Percentiles rank a stretch among this genome's conserved stretches.
phyloP scores from a whole-genome alignment of 37 sponge, comb jelly and placozoan genomes.

The Axinella damicornis region DNA sequence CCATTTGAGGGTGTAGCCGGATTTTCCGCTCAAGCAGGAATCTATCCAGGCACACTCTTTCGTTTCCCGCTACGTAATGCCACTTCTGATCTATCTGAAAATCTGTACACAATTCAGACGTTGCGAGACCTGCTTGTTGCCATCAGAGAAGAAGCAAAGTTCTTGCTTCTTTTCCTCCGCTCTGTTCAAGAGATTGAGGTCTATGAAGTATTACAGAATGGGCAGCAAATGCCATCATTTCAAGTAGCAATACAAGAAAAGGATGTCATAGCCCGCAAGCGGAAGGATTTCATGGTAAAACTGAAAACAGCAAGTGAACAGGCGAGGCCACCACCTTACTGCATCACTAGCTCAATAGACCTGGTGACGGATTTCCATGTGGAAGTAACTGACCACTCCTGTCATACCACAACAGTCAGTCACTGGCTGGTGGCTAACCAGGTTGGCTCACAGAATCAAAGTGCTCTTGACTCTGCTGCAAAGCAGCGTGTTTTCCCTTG shows the following conservation, averaged over 20 bases:
- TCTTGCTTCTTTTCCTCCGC: constrained; percentile 60
- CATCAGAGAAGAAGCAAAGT: constrained; percentile 47
- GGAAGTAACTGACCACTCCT: background rate
- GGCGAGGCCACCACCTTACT: background rate
- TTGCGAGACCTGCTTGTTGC: constrained; percentile 22
- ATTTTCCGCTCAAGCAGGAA: background rate
- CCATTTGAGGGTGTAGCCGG: constrained; percentile 48
- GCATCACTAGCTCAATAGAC: background rate
- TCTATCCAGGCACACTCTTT: constrained; percentile 65
- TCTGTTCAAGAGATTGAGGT: constrained; percentile 58
- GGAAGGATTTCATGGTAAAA: background rate
- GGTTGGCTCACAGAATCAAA: background rate
- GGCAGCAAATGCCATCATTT: background rate
- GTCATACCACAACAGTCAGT: too few species aligned
- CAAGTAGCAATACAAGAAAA: background rate
- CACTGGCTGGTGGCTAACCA: background rate
- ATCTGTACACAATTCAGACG: constrained; percentile 29
- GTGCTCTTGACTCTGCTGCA: background rate
- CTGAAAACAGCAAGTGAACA: background rate
- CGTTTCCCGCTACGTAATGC: constrained; percentile 77
- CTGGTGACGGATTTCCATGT: constrained; percentile 23
- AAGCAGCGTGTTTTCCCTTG: constrained; percentile 7
- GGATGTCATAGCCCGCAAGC: background rate
- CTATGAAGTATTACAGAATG: constrained; percentile 5
- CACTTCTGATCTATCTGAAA: constrained; percentile 42